Evolutionary conservation across 2,888 invertebrate genomes (phyloP).

Genomic region (Pyralis farinalis): DNA sequence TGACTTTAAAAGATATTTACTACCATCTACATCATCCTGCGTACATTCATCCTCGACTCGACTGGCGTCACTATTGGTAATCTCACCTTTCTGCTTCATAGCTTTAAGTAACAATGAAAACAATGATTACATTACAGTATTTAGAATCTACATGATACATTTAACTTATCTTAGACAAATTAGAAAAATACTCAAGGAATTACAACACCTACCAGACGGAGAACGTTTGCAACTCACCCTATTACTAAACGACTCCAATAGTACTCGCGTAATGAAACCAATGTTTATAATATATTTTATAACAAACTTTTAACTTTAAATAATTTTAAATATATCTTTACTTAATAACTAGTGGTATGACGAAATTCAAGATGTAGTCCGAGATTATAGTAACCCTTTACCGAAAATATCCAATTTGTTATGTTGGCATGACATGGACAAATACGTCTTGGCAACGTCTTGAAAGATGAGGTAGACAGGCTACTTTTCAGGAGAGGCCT

Average conservation of each 20-base stretch:
- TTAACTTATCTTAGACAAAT: no score
- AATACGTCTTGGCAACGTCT: constrained; percentile 43
- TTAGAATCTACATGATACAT: constrained; percentile 9
- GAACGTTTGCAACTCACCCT: no score
- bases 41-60: constrained; percentile 47
- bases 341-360: no score
- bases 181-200: no score
- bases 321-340: no score
- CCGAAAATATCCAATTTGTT: constrained; percentile 47
- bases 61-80: constrained; percentile 53
- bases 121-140: neutral
- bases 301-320: no score
- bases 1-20: constrained; percentile 28
- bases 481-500: constrained; percentile 63
- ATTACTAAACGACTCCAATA: no score
- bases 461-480: constrained; percentile 53
- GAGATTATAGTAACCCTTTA: constrained; percentile 42
- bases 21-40: constrained; percentile 56
- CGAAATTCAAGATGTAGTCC: no score
- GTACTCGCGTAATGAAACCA: no score
- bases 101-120: constrained; percentile 65
- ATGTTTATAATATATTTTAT: no score
- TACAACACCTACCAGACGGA: no score
- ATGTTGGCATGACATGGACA: constrained; percentile 38
- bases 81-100: constrained; percentile 70